Evolutionary conservation across 2,113 vertebrate species (phyloP).

Genomic region (Eolophus roseicapilla): DNA sequence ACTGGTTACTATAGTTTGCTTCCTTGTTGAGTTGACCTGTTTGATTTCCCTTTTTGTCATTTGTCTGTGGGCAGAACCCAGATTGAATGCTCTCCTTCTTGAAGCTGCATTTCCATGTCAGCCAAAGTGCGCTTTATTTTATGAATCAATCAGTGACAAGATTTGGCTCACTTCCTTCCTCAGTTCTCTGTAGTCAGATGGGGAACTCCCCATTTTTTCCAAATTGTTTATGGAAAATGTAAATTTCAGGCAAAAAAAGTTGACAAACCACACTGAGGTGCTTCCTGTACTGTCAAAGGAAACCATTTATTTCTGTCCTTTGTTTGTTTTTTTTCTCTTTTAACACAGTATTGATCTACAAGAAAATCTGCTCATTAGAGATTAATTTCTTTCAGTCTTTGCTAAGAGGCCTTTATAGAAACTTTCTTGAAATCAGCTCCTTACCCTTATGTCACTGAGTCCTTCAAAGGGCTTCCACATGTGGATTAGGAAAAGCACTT

Average conservation of each 20-base stretch:
- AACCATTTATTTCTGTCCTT: not conserved
- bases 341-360: not conserved
- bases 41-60: not conserved
- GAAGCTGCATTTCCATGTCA: not conserved
- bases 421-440: not conserved
- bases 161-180: not conserved
- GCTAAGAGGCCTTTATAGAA: not conserved
- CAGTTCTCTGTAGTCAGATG: not conserved
- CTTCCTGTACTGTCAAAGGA: not conserved
- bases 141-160: not conserved
- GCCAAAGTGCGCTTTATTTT: not conserved
- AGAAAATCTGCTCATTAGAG: not conserved
- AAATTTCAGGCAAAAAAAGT: not conserved
- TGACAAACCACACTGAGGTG: not conserved
- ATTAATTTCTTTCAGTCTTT: not conserved
- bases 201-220: not conserved
- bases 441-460: not conserved
- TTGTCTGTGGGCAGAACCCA: not conserved
- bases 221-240: not conserved
- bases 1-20: not conserved
- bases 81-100: not conserved
- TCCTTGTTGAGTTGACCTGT: not conserved
- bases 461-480: not conserved
- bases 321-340: not conserved
- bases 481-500: not conserved